phyloP scores from a whole-genome alignment of 1,140 invertebrate species.

The Chionoecetes opilio region DNA sequence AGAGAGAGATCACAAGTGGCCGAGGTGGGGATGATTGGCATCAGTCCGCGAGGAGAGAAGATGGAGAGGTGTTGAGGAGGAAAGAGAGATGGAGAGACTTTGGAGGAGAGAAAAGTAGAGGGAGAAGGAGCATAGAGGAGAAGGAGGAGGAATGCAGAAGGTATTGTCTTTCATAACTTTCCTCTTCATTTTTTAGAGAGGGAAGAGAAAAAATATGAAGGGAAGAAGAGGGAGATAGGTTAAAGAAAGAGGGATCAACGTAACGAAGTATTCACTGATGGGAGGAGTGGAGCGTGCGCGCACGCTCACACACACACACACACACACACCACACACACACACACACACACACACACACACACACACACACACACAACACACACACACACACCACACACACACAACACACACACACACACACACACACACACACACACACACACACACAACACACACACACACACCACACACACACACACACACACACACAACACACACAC shows the following conservation, averaged over 20 bases:
- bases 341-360: too few species aligned
- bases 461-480: too few species aligned
- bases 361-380: too few species aligned
- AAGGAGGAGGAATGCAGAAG: background rate
- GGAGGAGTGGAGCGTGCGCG: background rate
- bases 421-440: background rate
- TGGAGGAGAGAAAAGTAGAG: background rate
- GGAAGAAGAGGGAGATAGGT: background rate
- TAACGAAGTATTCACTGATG: background rate
- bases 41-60: background rate
- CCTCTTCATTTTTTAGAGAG: background rate
- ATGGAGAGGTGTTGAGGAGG: background rate
- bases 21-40: background rate
- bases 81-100: background rate
- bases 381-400: too few species aligned
- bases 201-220: background rate
- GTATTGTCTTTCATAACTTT: background rate
- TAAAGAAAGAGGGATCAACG: background rate
- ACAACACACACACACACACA: background rate
- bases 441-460: too few species aligned
- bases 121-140: background rate
- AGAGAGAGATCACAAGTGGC: background rate
- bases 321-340: conserved; percentile 19
- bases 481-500: too few species aligned
- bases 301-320: conserved; percentile 13